Evolutionary conservation across 2,797 vertebrate genomes (phyloP), one percentile per base, ranked within the genome.

Genomic region (Limnodromus scolopaceus): DNA sequence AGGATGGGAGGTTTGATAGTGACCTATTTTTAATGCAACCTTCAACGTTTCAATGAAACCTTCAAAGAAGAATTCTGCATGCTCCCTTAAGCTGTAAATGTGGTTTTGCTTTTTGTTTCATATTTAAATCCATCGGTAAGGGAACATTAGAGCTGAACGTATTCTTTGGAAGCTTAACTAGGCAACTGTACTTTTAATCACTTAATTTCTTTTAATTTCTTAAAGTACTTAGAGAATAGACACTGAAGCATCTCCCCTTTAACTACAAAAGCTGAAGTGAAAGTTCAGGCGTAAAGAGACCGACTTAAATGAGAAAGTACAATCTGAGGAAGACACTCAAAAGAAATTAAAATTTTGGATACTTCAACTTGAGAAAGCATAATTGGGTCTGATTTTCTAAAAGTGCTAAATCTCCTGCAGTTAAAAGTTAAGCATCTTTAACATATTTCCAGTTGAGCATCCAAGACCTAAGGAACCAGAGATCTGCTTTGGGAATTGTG

Each of bases 131-230:
- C 39, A 57, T 20, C 63, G 20, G 41, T 69, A 91, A 86, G 43
- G 77, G 49, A 92, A 84, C 6, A 13, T 54, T 75, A 54, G 25
- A 89, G 41, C 11, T 83, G 32, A 89, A 91, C 4, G 54, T 32
- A 60, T 34, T 61, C 22, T 75, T 89, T 85, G 41, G 12, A 96
- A 94, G 38, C 41, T 51, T 83, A 89, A 92, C 14, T 38, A 87
- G 60, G 80, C 41, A 88, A 82, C 49, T 58, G 25, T 27, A 74
- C 58, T 93, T 84, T 93, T 72, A 86, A 77, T 70, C 25, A 89
- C 39, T 82, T 86, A 68, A 86, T 83, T 76, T 88, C 12, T 93
- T 89, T 80, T 72, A 28, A 61, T 91, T 89, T 92, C 45, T n/a
- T 74, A 8, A 87, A 60, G 53, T 80, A 83, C 48, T 85, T 92